Percentiles rank a stretch among this genome's conserved stretches.
Evolutionary conservation across 2,888 invertebrate species (phyloP).

Genomic region (Temnothorax rugatulus): DNA sequence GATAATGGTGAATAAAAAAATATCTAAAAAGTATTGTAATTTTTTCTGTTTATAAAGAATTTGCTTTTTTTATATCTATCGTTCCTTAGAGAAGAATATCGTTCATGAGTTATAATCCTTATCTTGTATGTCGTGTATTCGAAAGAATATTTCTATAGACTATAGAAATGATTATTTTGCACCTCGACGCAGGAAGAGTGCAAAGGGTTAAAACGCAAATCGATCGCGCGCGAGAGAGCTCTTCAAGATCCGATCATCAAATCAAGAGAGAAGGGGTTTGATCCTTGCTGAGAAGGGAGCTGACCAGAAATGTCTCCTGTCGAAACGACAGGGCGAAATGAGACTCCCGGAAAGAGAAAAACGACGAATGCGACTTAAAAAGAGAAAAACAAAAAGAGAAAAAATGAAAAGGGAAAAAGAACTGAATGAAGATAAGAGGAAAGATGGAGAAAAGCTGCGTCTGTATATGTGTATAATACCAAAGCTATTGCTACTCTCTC

Average conservation of each 20-base stretch:
- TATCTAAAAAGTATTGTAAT: neutral
- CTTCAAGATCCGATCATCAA: conserved; percentile 56
- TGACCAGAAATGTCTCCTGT: neutral
- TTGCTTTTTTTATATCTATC: neutral
- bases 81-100: neutral
- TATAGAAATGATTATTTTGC: neutral
- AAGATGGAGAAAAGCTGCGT: conserved; percentile 46
- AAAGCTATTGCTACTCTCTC: conserved; percentile 61
- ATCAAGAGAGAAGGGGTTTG: conserved; percentile 39
- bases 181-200: neutral
- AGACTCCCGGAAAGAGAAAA: conserved; percentile 38
- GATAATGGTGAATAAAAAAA: neutral
- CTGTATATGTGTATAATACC: conserved; percentile 31
- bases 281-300: neutral
- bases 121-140: neutral
- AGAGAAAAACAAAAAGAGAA: conserved; percentile 40
- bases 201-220: conserved; percentile 39
- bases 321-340: conserved; percentile 25
- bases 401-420: conserved; percentile 19
- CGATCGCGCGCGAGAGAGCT: conserved; percentile 1
- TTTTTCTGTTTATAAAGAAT: neutral
- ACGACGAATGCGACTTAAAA: conserved; percentile 33
- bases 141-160: neutral
- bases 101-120: neutral
- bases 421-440: conserved; percentile 21